Evolutionary conservation across 1,140 invertebrate species (phyloP).

Genomic region (Oreohelix idahoensis): DNA sequence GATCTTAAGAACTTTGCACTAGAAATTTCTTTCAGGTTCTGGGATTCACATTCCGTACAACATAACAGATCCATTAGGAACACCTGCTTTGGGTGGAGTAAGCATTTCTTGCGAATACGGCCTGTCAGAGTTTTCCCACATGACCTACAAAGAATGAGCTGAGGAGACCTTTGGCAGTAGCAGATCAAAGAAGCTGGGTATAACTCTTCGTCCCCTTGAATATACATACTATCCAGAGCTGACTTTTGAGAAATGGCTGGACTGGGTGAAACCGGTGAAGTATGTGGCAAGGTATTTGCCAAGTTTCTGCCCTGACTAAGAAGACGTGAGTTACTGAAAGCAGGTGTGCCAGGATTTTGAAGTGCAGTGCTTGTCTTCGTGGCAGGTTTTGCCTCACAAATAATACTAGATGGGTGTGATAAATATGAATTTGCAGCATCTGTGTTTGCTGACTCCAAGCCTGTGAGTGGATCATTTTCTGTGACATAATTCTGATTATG

Average conservation of each 20-base stretch:
- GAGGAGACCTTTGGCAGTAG: not conserved
- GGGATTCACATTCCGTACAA: constrained; percentile 6
- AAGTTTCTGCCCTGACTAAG: not conserved
- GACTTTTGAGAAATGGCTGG: not conserved
- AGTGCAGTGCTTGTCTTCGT: not conserved
- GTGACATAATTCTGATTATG: not conserved
- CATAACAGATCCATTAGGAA: constrained; percentile 21
- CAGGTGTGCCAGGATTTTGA: not conserved
- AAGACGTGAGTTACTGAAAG: not conserved
- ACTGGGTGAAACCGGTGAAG: not conserved
- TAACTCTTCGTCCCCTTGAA: not conserved
- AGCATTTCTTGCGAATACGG: not conserved
- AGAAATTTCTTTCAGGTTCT: constrained; percentile 24
- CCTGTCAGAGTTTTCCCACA: constrained; percentile 1
- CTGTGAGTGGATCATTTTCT: not conserved
- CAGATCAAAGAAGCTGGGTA: not conserved
- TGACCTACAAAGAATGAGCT: constrained; percentile 14
- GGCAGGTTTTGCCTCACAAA: not conserved
- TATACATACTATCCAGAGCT: not conserved
- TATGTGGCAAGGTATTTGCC: not conserved
- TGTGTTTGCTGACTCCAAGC: not conserved
- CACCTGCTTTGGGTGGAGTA: constrained; percentile 1
- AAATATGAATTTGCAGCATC: not conserved
- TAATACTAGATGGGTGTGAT: not conserved
- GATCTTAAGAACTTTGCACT: too few species aligned